Evolutionary conservation across 37 sponge, comb jelly and placozoan species (phyloP), one percentile per base, ranked within the genome.

Genomic region (Beroe forskalii): DNA sequence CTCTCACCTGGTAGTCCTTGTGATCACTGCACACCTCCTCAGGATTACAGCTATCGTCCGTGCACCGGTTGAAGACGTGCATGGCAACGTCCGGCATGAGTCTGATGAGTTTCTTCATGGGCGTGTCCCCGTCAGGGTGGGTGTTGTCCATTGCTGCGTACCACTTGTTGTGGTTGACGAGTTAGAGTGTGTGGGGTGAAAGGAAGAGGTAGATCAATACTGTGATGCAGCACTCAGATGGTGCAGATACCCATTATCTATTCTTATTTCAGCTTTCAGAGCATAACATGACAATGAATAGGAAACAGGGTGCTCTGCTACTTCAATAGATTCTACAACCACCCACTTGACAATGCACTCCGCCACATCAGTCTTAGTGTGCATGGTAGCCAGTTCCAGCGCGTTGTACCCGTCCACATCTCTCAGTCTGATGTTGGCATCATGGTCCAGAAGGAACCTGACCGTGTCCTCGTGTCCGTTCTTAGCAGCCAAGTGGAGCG

Each of bases 401-500:
- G 62, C 61, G 62, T 89, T 89, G 35, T 61, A 48, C 62, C 89
- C 89, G 32, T 60, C 62, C 8, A 36, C 89, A 89, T 89, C 89
- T 48, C 61, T 89, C 3, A 89, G 62, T 32, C 62, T 41, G n/a
- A 89, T 89, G 38, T 89, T 61, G 22, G 96, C 95, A 24, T 91
- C 91, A 62, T 66, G 25, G 2, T 92, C 92, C 23, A 97, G 44
- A 30, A 97, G 80, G 0, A 83, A 67, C 62, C 91, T 91, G 14
- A 90, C 93, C 17, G 90, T 92, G 27, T 89, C 62, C 32, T 55
- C 39, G 8, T 94, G 91, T 3, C 95, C 98, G 64, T 94, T 60
- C 62, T 60, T 91, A 28, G 95, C 94, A n/a, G 98, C 98, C 33
- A 95, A 76, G 62, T 97, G 98, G 9, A 97, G 94, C 0, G 98